phyloP scores from a whole-genome alignment of 2,113 vertebrate genomes.

The Todiramphus chloris region DNA sequence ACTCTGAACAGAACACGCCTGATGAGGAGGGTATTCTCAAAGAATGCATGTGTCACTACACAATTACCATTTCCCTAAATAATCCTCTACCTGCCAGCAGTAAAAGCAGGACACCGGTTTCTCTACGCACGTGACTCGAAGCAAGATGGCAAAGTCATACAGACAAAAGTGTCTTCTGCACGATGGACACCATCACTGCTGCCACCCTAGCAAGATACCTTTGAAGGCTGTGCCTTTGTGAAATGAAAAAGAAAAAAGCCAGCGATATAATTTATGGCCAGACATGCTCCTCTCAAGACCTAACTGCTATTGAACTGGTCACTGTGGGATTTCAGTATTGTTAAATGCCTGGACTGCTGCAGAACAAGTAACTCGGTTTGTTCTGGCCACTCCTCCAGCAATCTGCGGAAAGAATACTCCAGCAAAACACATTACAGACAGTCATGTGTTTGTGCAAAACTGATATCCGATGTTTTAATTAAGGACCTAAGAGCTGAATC shows the following conservation, averaged over 20 bases:
- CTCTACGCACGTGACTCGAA: not conserved
- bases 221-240: not conserved
- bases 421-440: not conserved
- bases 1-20: not conserved
- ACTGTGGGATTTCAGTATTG: fast-evolving
- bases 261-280: not conserved
- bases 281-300: not conserved
- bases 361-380: not conserved
- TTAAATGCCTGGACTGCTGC: not conserved
- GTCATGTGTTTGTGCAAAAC: not conserved
- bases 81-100: not conserved
- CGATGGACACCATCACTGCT: not conserved
- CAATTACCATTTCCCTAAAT: not conserved
- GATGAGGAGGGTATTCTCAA: not conserved
- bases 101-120: not conserved
- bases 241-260: not conserved
- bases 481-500: not conserved
- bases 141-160: not conserved
- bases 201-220: not conserved
- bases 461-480: not conserved
- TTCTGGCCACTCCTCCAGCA: not conserved
- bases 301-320: not conserved
- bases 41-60: not conserved
- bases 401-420: not conserved
- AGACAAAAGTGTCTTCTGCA: not conserved